These are phyloP conservation scores for Galagoides demidoff DNA, from an alignment of 2,797 vertebrate genomes.

Conservation along the genomic window DNA sequence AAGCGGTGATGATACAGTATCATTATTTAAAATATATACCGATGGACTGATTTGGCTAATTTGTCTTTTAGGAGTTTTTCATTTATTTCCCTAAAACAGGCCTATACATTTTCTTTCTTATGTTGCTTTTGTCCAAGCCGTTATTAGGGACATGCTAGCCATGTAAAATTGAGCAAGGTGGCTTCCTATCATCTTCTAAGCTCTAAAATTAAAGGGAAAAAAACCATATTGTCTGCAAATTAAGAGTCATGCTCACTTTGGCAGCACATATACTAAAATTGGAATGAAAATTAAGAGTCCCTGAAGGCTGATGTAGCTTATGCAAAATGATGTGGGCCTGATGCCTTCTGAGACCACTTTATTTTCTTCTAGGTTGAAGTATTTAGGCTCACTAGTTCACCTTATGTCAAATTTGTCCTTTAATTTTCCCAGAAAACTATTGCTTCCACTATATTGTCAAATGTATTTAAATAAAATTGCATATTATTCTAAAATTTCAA, in stretches of 20 bases:
- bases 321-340: not conserved
- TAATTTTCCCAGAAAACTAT: not conserved
- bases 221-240: too few species aligned
- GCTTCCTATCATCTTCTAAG: not conserved
- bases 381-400: not conserved
- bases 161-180: not conserved
- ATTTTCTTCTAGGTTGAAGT: not conserved
- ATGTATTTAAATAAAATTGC: not conserved
- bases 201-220: not conserved
- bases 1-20: not conserved
- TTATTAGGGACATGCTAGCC: not conserved
- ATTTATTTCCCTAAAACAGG: not conserved
- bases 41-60: not conserved
- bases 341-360: not conserved
- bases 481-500: not conserved
- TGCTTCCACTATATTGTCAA: not conserved
- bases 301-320: not conserved
- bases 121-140: not conserved
- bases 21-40: not conserved
- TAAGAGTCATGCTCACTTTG: too few species aligned
- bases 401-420: not conserved
- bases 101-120: not conserved
- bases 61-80: conserved; percentile 29
- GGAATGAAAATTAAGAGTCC: not conserved
- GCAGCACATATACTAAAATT: too few species aligned